Evolutionary conservation across 2,113 vertebrate species (phyloP).

Genomic region (Cyanistes caeruleus): DNA sequence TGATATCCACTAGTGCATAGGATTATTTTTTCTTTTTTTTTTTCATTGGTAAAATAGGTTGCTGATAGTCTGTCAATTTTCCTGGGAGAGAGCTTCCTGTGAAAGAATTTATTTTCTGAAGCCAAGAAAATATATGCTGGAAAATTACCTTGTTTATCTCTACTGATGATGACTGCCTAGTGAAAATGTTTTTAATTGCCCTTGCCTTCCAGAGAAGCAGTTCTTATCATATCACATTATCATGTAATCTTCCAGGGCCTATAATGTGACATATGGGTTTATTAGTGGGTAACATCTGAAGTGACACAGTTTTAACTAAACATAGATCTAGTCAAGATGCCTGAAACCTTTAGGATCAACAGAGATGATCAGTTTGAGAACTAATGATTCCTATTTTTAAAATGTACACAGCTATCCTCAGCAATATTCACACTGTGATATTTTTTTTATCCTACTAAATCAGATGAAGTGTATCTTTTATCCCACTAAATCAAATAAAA

Average conservation of each 20-base stretch:
- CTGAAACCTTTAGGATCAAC: constrained; percentile 19
- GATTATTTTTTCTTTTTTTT: neutral
- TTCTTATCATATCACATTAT: constrained; percentile 46
- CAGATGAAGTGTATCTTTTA: neutral
- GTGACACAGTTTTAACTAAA: constrained; percentile 18
- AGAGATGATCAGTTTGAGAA: neutral
- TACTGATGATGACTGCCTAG: constrained; percentile 26
- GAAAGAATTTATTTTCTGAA: neutral
- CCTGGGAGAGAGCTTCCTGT: neutral
- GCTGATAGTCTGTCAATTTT: neutral
- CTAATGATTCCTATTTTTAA: neutral
- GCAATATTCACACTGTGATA: neutral
- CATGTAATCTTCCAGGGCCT: constrained; percentile 17
- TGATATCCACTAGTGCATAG: neutral
- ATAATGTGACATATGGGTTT: neutral
- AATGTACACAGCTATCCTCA: neutral
- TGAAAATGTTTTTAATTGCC: constrained; percentile 53
- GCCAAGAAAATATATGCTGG: neutral
- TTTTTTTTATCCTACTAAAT: no score
- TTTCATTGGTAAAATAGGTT: neutral
- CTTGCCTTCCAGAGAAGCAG: constrained; percentile 32
- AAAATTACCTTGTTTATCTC: constrained; percentile 44
- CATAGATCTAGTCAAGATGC: neutral
- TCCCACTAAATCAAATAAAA: constrained; percentile 5
- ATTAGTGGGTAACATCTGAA: constrained; percentile 21